A percentile compares a stretch with the other conserved stretches of the same genome.
Evolutionary conservation across 2,888 invertebrate genomes (phyloP).

Genomic region (Taenaris catops): DNA sequence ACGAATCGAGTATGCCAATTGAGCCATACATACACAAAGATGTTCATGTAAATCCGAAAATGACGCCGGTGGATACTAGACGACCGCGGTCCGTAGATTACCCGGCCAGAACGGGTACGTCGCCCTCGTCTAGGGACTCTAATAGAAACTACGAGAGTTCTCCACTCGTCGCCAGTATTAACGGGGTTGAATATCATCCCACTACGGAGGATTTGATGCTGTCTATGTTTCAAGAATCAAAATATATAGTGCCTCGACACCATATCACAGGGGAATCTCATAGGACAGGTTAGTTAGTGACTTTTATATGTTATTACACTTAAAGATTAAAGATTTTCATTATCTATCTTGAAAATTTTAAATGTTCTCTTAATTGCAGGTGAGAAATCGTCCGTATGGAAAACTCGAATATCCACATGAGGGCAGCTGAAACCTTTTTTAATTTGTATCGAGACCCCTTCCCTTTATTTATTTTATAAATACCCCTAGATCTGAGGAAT

Average conservation of each 20-base stretch:
- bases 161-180: constrained; percentile 67
- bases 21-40: constrained; percentile 74
- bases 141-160: constrained; percentile 62
- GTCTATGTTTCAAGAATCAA: constrained; percentile 70
- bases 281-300: constrained; percentile 56
- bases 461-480: constrained; percentile 43
- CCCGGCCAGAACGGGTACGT: constrained; percentile 34
- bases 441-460: constrained; percentile 34
- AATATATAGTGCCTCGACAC: constrained; percentile 63
- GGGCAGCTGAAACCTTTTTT: constrained; percentile 35
- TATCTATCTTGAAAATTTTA: background rate
- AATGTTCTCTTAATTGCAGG: constrained; percentile 35
- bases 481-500: constrained; percentile 59
- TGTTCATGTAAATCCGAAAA: constrained; percentile 75
- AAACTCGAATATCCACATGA: constrained; percentile 77
- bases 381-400: constrained; percentile 69
- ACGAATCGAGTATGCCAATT: constrained; percentile 43
- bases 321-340: too few species aligned
- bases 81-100: constrained; percentile 66
- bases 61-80: constrained; percentile 67
- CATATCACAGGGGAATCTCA: constrained; percentile 62
- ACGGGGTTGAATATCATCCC: constrained; percentile 68
- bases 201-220: constrained; percentile 70
- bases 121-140: constrained; percentile 37
- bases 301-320: too few species aligned